Evolutionary conservation across 2,888 invertebrate genomes (phyloP).

Genomic region (Encarsia formosa): DNA sequence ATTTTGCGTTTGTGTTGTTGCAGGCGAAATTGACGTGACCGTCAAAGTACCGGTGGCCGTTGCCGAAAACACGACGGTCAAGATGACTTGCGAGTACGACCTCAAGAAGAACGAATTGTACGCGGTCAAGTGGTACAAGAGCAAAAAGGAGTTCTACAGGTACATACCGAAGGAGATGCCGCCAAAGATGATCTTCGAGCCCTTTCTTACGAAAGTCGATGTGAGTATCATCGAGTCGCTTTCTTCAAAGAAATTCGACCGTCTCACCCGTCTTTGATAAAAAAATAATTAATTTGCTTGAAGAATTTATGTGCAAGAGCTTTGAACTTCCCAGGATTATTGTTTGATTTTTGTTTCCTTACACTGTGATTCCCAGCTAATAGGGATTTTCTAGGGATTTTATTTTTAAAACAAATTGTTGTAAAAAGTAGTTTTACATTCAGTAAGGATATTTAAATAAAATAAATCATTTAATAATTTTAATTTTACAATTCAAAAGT

Average conservation of each 20-base stretch:
- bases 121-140: constrained; percentile 80
- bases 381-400: too few relatives aligned
- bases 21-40: constrained; percentile 63
- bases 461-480: too few relatives aligned
- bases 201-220: constrained; percentile 68
- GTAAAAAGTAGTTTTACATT: too few relatives aligned
- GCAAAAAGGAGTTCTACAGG: constrained; percentile 72
- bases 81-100: constrained; percentile 71
- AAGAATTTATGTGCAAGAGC: too few relatives aligned
- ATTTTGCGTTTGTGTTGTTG: too few relatives aligned
- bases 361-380: too few relatives aligned
- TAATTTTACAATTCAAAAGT: too few relatives aligned
- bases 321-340: too few relatives aligned
- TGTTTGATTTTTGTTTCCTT: too few relatives aligned
- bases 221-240: constrained; percentile 64
- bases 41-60: constrained; percentile 71
- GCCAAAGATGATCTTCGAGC: constrained; percentile 67
- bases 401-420: too few relatives aligned
- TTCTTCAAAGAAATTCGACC: background rate
- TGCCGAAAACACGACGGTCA: constrained; percentile 68
- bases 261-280: background rate
- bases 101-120: constrained; percentile 70
- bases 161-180: constrained; percentile 77
- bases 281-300: too few relatives aligned
- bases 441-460: too few relatives aligned